Evolutionary conservation across 1,140 invertebrate species (phyloP).

Genomic region (Drosophila guanche): DNA sequence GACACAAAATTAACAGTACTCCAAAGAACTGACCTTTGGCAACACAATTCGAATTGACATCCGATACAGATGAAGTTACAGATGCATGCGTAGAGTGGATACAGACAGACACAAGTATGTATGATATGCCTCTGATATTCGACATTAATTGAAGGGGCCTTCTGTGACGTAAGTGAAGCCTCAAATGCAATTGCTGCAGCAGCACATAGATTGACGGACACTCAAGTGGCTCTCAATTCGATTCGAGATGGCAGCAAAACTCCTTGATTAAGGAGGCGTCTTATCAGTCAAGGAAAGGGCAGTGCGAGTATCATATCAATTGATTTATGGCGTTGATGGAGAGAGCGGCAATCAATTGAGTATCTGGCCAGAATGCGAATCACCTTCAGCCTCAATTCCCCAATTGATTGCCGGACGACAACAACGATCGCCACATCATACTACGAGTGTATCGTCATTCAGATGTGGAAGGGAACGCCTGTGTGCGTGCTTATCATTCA

Average conservation of each 20-base stretch:
- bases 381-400: slow-evolving; percentile 72
- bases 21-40: slow-evolving; percentile 65
- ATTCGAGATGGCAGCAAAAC: too few species aligned
- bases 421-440: slow-evolving; percentile 18
- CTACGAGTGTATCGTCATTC: too few species aligned
- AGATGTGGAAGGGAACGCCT: not conserved
- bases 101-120: too few species aligned
- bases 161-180: too few species aligned
- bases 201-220: too few species aligned
- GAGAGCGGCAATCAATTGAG: slow-evolving; percentile 48
- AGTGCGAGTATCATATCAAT: slow-evolving; percentile 42
- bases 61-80: not conserved
- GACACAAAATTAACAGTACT: slow-evolving; percentile 7
- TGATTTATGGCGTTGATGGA: slow-evolving; percentile 53
- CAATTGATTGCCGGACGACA: not conserved
- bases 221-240: too few species aligned
- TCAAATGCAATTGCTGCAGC: too few species aligned
- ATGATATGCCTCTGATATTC: too few species aligned
- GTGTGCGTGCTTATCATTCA: slow-evolving; percentile 39
- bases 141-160: too few species aligned
- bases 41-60: slow-evolving; percentile 55
- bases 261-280: too few species aligned
- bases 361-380: slow-evolving; percentile 37
- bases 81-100: not conserved
- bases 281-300: too few species aligned